Percentiles rank a stretch among this genome's conserved stretches.
These are phyloP conservation scores for Polyommatus icarus DNA, from an alignment of 2,888 invertebrate genomes.

Conservation along the genomic window DNA sequence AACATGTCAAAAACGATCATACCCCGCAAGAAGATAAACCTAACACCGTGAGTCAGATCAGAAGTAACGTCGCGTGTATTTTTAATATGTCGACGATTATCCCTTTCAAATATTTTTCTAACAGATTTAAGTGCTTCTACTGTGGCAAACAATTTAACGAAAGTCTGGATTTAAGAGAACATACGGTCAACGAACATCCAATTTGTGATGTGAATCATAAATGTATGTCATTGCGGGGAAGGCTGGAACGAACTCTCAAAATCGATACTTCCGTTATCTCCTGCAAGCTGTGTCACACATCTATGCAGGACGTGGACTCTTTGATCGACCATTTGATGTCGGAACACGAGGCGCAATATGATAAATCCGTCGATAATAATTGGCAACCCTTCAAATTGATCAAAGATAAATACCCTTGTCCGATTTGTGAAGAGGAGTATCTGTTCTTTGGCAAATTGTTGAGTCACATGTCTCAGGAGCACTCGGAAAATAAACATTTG, in stretches of 20 bases:
- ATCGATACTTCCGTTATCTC: constrained; percentile 57
- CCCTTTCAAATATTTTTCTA: constrained; percentile 66
- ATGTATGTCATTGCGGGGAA: constrained; percentile 56
- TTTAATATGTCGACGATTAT: constrained; percentile 64
- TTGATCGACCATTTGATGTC: constrained; percentile 53
- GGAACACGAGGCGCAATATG: constrained; percentile 53
- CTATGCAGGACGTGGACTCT: constrained; percentile 48
- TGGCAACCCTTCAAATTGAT: constrained; percentile 56
- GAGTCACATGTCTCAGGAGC: constrained; percentile 56
- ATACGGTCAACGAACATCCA: constrained; percentile 59
- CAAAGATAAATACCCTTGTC: constrained; percentile 58
- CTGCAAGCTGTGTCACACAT: constrained; percentile 57
- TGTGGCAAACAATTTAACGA: constrained; percentile 60
- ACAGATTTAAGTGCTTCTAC: constrained; percentile 65
- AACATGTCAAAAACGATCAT: not conserved
- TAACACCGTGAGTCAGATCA: constrained; percentile 50
- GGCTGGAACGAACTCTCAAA: constrained; percentile 60
- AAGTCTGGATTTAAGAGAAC: constrained; percentile 58
- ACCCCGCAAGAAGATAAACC: constrained; percentile 44
- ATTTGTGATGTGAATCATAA: constrained; percentile 58
- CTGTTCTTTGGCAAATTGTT: constrained; percentile 59
- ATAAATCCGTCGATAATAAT: constrained; percentile 50
- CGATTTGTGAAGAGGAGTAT: constrained; percentile 53
- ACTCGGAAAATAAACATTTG: constrained; percentile 58
- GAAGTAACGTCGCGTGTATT: constrained; percentile 57